Evolutionary conservation across 2,888 invertebrate species (phyloP).

Genomic region (Eupithecia subfuscata): DNA sequence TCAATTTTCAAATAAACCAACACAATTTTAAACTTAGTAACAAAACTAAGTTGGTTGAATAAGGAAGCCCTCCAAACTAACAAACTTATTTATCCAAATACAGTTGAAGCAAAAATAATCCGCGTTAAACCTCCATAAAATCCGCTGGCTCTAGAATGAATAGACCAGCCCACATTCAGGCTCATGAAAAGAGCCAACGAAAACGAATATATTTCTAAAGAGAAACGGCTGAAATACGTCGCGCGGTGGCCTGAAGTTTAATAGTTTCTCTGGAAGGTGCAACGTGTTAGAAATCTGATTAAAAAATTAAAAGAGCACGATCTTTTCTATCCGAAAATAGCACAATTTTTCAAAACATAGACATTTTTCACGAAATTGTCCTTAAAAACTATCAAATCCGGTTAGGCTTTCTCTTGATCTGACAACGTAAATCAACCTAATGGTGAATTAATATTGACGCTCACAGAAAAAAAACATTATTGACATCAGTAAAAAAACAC

Average conservation of each 20-base stretch:
- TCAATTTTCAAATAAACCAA: background rate
- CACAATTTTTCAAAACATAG: too few species aligned
- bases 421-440: too few species aligned
- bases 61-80: background rate
- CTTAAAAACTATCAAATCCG: too few species aligned
- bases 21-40: background rate
- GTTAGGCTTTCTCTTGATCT: too few species aligned
- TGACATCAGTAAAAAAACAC: too few species aligned
- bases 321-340: too few species aligned
- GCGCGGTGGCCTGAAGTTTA: slow-evolving; percentile 50
- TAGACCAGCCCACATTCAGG: slow-evolving; percentile 76
- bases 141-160: slow-evolving; percentile 72
- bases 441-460: too few species aligned
- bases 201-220: slow-evolving; percentile 74
- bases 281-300: background rate
- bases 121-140: slow-evolving; percentile 76
- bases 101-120: slow-evolving; percentile 72
- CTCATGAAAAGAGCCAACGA: slow-evolving; percentile 79
- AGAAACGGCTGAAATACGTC: slow-evolving; percentile 77
- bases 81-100: slow-evolving; percentile 64
- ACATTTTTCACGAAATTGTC: too few species aligned
- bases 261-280: slow-evolving; percentile 31
- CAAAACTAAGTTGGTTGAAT: background rate
- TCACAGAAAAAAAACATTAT: too few species aligned
- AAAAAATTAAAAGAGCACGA: too few species aligned